Conservation (phyloP, 2,113 vertebrate species). For the Arvicanthis niloticus region DNA sequence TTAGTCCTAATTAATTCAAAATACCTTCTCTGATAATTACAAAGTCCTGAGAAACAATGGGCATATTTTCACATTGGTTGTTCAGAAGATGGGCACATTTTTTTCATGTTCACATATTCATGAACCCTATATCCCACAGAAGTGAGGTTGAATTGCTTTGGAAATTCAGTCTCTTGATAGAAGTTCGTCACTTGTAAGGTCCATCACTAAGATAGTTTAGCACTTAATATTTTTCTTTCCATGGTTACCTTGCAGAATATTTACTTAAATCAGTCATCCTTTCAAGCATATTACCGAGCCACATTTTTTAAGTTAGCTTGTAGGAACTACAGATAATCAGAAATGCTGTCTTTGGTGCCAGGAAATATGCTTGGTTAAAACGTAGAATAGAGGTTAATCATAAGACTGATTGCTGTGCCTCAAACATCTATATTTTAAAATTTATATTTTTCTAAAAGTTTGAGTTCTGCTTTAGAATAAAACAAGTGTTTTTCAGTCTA, state of each 20-base stretch:
- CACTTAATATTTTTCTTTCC: not conserved
- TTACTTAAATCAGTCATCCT: not conserved
- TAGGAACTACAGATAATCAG: not conserved
- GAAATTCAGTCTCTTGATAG: not conserved
- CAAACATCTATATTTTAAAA: not conserved
- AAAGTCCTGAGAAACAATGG: not conserved
- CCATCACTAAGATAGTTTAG: not conserved
- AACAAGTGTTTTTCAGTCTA: not conserved
- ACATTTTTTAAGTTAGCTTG: not conserved
- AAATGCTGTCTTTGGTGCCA: not conserved
- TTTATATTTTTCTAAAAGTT: conserved; percentile 26
- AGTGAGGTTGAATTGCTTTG: not conserved
- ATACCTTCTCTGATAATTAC: not conserved
- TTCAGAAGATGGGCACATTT: not conserved
- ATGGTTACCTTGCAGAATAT: conserved; percentile 1
- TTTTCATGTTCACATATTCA: conserved; percentile 41
- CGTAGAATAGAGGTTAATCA: not conserved
- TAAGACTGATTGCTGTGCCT: not conserved
- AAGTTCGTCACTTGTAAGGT: not conserved
- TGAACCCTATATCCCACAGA: not conserved
- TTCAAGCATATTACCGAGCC: not conserved
- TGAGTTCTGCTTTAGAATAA: conserved; percentile 49
- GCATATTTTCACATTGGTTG: not conserved
- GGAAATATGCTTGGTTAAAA: not conserved
- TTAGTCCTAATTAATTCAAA: not conserved